These are phyloP conservation scores for Oceanites oceanicus DNA, from an alignment of 2,113 vertebrate genomes.

Conservation along the genomic window DNA sequence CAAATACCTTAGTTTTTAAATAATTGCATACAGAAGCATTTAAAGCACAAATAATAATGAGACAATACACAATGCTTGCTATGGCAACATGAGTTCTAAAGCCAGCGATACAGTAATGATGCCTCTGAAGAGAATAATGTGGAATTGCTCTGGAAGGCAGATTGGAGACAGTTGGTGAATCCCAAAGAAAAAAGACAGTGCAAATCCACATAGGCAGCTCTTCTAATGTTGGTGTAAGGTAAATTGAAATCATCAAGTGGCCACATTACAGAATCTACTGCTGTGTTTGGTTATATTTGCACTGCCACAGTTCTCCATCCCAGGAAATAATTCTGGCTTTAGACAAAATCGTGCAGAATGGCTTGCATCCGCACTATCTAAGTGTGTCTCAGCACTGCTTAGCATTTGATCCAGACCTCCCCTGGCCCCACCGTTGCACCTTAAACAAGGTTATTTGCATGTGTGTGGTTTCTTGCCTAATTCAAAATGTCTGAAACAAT, in stretches of 20 bases:
- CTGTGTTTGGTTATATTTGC: not conserved
- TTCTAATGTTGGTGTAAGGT: not conserved
- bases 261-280: not conserved
- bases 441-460: not conserved
- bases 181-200: not conserved
- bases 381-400: not conserved
- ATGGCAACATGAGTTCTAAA: constrained; percentile 18
- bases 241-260: not conserved
- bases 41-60: not conserved
- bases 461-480: not conserved
- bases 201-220: not conserved
- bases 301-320: not conserved
- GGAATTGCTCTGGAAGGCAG: not conserved
- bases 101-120: not conserved
- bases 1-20: not conserved
- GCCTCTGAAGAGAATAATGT: not conserved
- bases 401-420: not conserved
- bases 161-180: not conserved
- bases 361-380: not conserved
- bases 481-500: not conserved
- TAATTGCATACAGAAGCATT: not conserved
- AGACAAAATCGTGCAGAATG: not conserved
- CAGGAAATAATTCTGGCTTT: not conserved
- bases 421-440: not conserved
- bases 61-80: not conserved